Conservation (phyloP, 2,888 invertebrate species). For the Chelonus formosanus region DNA sequence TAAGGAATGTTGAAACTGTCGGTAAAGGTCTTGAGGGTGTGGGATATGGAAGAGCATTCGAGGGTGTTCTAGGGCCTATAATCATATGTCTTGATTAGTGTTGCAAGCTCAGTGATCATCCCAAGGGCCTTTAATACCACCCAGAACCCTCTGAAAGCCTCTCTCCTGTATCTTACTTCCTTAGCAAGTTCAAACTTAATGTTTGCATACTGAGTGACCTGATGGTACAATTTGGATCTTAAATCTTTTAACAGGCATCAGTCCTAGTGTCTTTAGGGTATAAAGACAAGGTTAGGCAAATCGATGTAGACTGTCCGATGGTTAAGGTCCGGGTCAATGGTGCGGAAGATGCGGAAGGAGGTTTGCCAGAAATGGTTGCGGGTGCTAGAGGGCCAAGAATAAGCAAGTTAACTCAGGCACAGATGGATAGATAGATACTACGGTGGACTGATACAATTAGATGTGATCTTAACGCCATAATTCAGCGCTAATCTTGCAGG, state of each 20-base stretch:
- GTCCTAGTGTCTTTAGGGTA: neutral
- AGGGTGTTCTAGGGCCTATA: slow-evolving; percentile 61
- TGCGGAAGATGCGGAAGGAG: slow-evolving; percentile 56
- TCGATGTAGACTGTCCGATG: slow-evolving; percentile 49
- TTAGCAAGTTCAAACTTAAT: slow-evolving; percentile 50
- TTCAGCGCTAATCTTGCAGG: slow-evolving; percentile 61
- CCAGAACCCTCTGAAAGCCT: slow-evolving; percentile 28
- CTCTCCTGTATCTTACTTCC: slow-evolving; percentile 15
- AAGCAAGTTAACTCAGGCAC: slow-evolving; percentile 42
- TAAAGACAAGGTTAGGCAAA: slow-evolving; percentile 54
- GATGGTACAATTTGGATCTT: too few species aligned
- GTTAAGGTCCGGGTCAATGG: slow-evolving; percentile 62
- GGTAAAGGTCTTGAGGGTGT: neutral
- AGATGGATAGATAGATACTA: slow-evolving; percentile 61
- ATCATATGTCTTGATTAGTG: slow-evolving; percentile 66
- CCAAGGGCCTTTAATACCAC: slow-evolving; percentile 58
- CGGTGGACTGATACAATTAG: slow-evolving; percentile 64
- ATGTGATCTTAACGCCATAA: slow-evolving; percentile 64
- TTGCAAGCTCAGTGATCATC: slow-evolving; percentile 63
- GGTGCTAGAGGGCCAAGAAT: slow-evolving; percentile 43
- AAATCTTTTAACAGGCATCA: too few species aligned
- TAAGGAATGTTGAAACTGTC: slow-evolving; percentile 18
- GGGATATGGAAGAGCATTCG: slow-evolving; percentile 36
- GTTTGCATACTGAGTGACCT: slow-evolving; percentile 36
- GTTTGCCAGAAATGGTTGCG: slow-evolving; percentile 38